Base-by-base conservation (phyloP, 1,140 invertebrate genomes). In the Globodera rostochiensis region DNA sequence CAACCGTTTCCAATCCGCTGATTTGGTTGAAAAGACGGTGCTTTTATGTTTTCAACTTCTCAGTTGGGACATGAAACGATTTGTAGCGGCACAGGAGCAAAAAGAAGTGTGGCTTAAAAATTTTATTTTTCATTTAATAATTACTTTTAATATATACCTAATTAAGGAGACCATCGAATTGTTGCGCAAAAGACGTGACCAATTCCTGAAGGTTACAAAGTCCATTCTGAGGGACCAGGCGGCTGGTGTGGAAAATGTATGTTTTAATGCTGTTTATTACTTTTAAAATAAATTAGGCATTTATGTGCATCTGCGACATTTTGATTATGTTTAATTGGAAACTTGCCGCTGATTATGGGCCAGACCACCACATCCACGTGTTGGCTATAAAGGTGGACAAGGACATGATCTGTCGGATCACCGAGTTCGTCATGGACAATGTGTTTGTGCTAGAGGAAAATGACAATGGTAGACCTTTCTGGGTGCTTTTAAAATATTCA, bases 291-390 rank as follows among this genome's bases (percentile, higher is more conserved):
- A 53, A 19, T 50, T 88, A 95, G 93, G 95, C 95, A 0, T 99
- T 96, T 90, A 93, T 95, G 60, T 95, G 94, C 15, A 93, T 99
- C 66, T 98, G 96, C 91, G 97, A 99, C 91, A 91, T 96, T 81
- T 91, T 98, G 49, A 94, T 99, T n/a, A 92, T 97, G 75, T 98
- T 98, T 91, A 96, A 95, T 84, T 94, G 94, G 90, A 94, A 97
- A 87, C 90, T 97, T 75, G 92, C 92, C 45, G 91, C 91, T 50
- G 92, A 93, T 21, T 88, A 89, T 81, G 83, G 87, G 7, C 80
- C 85, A 73, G 87, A 70, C 87, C 86, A 82, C 91, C 94, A 94
- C 96, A 89, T 78, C 3, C 36, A 80, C n/a, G 60, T 69, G 5
- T 50, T 88, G 45, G 57, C 79, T 2, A 19, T 87, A 6, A 80